Evolutionary conservation across 1,140 invertebrate genomes (phyloP), one percentile per base, ranked within the genome.

Genomic region (Drosophila athabasca): DNA sequence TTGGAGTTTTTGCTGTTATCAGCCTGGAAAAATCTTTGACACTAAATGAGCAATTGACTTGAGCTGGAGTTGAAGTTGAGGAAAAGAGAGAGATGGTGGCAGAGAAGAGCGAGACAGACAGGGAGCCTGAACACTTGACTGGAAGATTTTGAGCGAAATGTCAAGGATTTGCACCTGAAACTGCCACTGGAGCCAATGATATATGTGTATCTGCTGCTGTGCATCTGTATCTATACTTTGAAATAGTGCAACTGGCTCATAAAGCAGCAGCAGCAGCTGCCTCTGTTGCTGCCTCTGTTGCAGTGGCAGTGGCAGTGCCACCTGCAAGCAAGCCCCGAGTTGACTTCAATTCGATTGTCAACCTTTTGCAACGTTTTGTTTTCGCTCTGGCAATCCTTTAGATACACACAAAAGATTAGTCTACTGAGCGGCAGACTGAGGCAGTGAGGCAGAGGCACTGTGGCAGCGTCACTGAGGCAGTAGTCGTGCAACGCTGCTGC

Each of bases 1-100:
- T 76, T 62, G 57, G 58, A 53, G 67, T 62, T 48, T 64, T 61
- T 87, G 41, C 60, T 52, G 17, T 58, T 85, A 85, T 85, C 82
- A 57, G 55, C 62, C 64, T 71, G 82, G 82, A 87, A 85, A 85
- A 87, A 85, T 85, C 82, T 85, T 82, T 88, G 83, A 85, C 83
- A 82, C 82, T 85, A 85, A 85, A 85, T 85, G 83, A 85, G 82
- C 82, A 85, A 85, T 85, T 87, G 82, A 85, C 82, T 85, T 82
- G 81, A 82, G 61, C 78, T 66, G 62, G 49, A 39, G 45, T 61
- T 31, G 29, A 8, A 31, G 29, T 24, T 24, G 24, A 5, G 24
- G 24, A 6, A 26, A 26, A 26, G 24, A 26, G 24, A 35, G 8
- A 31, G 31, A 31, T 31, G 31, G 7, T 9, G 13, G 44, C 22